Conservation (phyloP, 2,888 invertebrate genomes). For the Nineta flava region DNA sequence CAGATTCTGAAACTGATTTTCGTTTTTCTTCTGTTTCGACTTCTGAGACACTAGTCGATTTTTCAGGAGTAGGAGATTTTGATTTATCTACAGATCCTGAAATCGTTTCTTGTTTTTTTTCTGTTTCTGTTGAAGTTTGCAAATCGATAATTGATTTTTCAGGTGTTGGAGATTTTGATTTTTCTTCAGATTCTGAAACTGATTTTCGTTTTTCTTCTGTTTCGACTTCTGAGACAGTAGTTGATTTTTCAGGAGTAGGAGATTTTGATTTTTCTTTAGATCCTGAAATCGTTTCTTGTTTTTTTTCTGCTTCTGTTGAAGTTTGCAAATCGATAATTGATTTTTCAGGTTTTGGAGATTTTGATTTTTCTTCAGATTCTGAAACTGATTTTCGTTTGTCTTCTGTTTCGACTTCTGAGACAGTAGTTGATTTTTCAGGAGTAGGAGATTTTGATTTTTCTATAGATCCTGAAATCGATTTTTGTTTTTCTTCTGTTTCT, state of each 20-base stretch:
- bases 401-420: conserved; percentile 8
- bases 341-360: conserved; percentile 5
- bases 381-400: neutral
- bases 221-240: too few relatives aligned
- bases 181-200: neutral
- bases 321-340: neutral
- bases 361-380: neutral
- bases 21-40: conserved; percentile 9
- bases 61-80: conserved; percentile 20
- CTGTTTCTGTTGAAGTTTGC: neutral
- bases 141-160: neutral
- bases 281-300: too few relatives aligned
- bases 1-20: conserved; percentile 3
- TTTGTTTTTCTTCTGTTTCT: neutral
- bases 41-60: conserved; percentile 3
- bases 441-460: conserved; percentile 19
- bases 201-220: neutral
- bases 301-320: too few relatives aligned
- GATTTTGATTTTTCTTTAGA: neutral
- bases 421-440: conserved; percentile 17
- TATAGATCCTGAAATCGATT: conserved; percentile 1
- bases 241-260: neutral
- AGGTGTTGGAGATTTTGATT: conserved; percentile 13
- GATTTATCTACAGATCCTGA: conserved; percentile 7
- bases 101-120: neutral